These are phyloP conservation scores for Oophaga pumilio DNA, from an alignment of 2,113 vertebrate genomes.

Conservation along the genomic window DNA sequence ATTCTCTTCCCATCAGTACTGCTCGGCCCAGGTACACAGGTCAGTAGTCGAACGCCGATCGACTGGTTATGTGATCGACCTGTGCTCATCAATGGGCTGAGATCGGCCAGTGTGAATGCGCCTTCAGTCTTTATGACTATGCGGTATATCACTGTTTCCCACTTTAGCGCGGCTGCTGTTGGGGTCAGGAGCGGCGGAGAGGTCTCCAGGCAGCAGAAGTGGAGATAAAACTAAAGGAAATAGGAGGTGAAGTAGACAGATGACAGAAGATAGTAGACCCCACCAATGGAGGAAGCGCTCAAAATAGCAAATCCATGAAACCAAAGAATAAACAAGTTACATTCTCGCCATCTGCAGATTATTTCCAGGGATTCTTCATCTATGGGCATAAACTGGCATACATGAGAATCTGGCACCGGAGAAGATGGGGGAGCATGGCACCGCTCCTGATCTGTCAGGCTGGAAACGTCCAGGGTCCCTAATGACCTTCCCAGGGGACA, in stretches of 20 bases:
- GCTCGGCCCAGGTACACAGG: too few relatives aligned
- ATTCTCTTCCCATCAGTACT: too few relatives aligned
- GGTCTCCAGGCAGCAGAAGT: slow-evolving; percentile 20
- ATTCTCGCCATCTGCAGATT: neutral
- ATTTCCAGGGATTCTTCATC: neutral
- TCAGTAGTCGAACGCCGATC: too few relatives aligned
- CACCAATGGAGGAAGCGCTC: neutral
- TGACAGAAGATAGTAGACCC: neutral
- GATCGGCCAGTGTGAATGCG: too few relatives aligned
- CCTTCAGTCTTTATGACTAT: neutral
- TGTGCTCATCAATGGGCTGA: too few relatives aligned
- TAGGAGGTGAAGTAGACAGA: slow-evolving; percentile 12
- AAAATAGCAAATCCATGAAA: slow-evolving; percentile 19
- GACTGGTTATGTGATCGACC: too few relatives aligned
- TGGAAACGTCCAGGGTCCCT: too few relatives aligned
- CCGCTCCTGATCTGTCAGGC: too few relatives aligned
- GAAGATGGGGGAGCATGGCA: neutral
- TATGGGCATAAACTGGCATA: neutral
- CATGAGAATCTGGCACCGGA: neutral
- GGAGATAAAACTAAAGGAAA: slow-evolving; percentile 23
- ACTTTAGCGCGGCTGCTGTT: neutral
- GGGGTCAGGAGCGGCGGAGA: neutral
- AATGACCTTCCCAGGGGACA: neutral
- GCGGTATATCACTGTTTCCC: neutral
- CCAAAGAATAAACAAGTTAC: neutral